Percentiles rank a stretch among this genome's conserved stretches.
phyloP scores from a whole-genome alignment of 1,140 invertebrate genomes.

The Drosophila ananassae region DNA sequence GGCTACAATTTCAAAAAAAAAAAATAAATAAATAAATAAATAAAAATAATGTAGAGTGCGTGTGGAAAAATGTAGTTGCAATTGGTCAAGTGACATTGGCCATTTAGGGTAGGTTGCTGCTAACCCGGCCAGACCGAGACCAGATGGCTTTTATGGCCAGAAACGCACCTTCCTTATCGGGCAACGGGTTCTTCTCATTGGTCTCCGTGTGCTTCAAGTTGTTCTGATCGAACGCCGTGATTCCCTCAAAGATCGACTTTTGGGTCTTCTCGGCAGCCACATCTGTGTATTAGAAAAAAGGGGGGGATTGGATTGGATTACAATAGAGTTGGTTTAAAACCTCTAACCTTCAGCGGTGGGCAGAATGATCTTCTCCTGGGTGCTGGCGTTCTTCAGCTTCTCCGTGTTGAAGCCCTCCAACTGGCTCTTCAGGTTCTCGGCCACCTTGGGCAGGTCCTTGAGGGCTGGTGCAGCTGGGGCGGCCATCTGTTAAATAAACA shows the following conservation, averaged over 20 bases:
- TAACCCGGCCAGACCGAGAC: background rate
- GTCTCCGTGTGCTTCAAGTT: conserved; percentile 96
- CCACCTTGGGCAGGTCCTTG: conserved; percentile 95
- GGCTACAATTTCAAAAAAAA: conserved; percentile 85
- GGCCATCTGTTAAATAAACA: conserved; percentile 61
- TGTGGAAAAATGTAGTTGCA: background rate
- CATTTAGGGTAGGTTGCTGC: conserved; percentile 49
- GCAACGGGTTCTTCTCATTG: conserved; percentile 96
- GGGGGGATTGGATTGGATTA: conserved; percentile 5
- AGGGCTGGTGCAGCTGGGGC: conserved; percentile 87
- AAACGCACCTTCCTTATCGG: conserved; percentile 95
- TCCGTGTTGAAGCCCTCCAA: conserved; percentile 93
- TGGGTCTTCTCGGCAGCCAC: conserved; percentile 94
- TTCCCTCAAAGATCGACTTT: conserved; percentile 92
- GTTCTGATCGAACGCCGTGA: conserved; percentile 92
- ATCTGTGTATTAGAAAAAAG: conserved; percentile 86
- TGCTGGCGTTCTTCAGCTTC: conserved; percentile 92
- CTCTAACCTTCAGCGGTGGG: conserved; percentile 93
- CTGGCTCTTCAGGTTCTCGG: conserved; percentile 93
- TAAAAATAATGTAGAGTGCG: conserved; percentile 12
- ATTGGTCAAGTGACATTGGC: conserved; percentile 38
- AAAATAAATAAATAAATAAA: conserved; percentile 1
- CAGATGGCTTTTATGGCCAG: conserved; percentile 28
- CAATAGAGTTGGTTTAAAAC: background rate
- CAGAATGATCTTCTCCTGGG: conserved; percentile 93